Conservation (phyloP, 1,140 invertebrate genomes). For the Apocrypta bakeri region DNA sequence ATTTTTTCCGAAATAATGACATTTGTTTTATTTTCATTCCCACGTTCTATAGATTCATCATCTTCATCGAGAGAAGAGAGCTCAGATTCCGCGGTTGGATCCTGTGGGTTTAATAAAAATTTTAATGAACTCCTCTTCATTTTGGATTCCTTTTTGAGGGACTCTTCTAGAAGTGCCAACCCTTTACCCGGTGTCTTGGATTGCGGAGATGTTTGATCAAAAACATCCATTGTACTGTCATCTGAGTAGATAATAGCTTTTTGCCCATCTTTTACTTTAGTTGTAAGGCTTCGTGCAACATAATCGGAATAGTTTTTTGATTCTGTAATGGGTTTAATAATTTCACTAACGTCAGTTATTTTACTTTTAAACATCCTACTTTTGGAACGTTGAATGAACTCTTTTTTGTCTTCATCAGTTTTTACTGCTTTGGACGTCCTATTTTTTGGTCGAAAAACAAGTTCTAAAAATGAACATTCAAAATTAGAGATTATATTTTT, state of each 20-base stretch:
- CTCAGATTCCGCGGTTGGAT: slow-evolving; percentile 13
- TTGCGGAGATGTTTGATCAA: slow-evolving; percentile 14
- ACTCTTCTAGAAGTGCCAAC: slow-evolving; percentile 45
- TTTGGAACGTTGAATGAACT: slow-evolving; percentile 9
- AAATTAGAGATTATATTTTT: neutral
- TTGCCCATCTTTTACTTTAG: slow-evolving; percentile 33
- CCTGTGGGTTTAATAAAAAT: slow-evolving; percentile 35
- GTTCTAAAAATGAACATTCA: slow-evolving; percentile 5
- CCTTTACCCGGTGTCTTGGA: slow-evolving; percentile 25
- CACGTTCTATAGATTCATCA: neutral
- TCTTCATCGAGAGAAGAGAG: slow-evolving; percentile 7
- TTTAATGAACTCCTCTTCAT: slow-evolving; percentile 40
- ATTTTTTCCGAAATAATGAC: slow-evolving; percentile 16
- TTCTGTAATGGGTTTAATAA: neutral
- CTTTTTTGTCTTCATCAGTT: neutral
- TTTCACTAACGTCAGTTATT: neutral
- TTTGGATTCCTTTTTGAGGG: slow-evolving; percentile 47
- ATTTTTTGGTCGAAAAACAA: slow-evolving; percentile 24
- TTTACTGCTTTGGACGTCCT: slow-evolving; percentile 20
- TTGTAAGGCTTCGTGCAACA: neutral
- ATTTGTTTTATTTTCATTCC: slow-evolving; percentile 5
- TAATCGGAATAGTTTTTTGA: neutral
- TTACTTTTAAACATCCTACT: slow-evolving; percentile 10
- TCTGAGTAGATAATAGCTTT: slow-evolving; percentile 48
- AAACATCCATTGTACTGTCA: slow-evolving; percentile 46